Evolutionary conservation across 92 coral and sea anemone genomes (phyloP).

Genomic region (Muricea muricata): DNA sequence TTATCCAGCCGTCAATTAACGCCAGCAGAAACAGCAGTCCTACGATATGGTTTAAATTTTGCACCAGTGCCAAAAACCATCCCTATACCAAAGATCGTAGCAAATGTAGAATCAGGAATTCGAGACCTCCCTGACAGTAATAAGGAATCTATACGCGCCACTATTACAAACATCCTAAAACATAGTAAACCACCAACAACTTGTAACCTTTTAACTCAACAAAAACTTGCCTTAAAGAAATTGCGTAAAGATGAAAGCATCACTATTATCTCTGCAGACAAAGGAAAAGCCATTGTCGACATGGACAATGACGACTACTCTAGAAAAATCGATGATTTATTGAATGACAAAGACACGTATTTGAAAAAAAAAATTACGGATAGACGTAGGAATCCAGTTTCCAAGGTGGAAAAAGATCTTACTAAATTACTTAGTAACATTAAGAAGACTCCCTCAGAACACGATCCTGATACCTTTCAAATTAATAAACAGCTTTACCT

Average conservation of each 20-base stretch:
- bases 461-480: constrained; percentile 26
- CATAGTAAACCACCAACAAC: constrained; percentile 11
- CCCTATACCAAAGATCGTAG: not conserved
- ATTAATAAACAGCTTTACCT: constrained; percentile 14
- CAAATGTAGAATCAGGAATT: constrained; percentile 4
- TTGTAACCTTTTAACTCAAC: not conserved
- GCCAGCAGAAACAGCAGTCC: not conserved
- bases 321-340: no score
- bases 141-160: not conserved
- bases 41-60: not conserved
- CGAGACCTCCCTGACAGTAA: not conserved
- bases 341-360: not conserved
- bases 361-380: not conserved
- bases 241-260: not conserved
- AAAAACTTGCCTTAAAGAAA: not conserved
- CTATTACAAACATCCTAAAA: constrained; percentile 12
- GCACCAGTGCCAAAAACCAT: not conserved
- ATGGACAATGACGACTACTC: no score
- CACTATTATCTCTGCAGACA: constrained; percentile 16
- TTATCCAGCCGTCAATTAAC: not conserved
- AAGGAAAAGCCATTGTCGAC: constrained; percentile 32
- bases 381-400: not conserved
- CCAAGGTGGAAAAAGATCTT: constrained; percentile 3
- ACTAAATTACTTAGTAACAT: not conserved
- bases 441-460: not conserved